phyloP scores from a whole-genome alignment of 2,113 vertebrate genomes.

The Columba janthina region DNA sequence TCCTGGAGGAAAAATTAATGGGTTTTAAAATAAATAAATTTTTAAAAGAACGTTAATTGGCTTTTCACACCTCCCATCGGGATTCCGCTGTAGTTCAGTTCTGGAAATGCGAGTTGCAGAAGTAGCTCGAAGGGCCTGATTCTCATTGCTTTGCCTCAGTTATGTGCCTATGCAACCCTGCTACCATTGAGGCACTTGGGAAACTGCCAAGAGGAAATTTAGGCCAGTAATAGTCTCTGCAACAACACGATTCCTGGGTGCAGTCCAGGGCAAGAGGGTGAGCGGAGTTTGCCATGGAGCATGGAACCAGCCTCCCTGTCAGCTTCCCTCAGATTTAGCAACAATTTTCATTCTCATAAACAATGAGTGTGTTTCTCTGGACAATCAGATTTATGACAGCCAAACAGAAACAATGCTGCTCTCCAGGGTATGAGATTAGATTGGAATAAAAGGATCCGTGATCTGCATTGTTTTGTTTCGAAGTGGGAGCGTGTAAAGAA shows the following conservation, averaged over 20 bases:
- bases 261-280: background rate
- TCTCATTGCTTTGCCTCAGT: background rate
- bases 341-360: conserved; percentile 51
- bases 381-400: conserved; percentile 54
- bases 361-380: conserved; percentile 31
- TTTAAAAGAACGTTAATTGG: background rate
- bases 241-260: background rate
- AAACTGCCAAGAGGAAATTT: background rate
- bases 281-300: background rate
- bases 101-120: background rate
- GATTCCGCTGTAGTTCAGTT: background rate
- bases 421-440: conserved; percentile 36
- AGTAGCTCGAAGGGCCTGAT: background rate
- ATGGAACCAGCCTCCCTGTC: background rate
- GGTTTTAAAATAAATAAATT: conserved; percentile 9
- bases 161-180: background rate
- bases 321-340: conserved; percentile 49
- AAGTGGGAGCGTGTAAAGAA: background rate
- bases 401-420: conserved; percentile 46
- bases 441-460: conserved; percentile 34
- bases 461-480: conserved; percentile 26
- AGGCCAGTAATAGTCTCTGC: background rate
- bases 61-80: background rate
- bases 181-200: background rate
- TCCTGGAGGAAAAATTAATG: background rate